Conservation (phyloP, 2,113 vertebrate species). For the Rynchops niger region DNA sequence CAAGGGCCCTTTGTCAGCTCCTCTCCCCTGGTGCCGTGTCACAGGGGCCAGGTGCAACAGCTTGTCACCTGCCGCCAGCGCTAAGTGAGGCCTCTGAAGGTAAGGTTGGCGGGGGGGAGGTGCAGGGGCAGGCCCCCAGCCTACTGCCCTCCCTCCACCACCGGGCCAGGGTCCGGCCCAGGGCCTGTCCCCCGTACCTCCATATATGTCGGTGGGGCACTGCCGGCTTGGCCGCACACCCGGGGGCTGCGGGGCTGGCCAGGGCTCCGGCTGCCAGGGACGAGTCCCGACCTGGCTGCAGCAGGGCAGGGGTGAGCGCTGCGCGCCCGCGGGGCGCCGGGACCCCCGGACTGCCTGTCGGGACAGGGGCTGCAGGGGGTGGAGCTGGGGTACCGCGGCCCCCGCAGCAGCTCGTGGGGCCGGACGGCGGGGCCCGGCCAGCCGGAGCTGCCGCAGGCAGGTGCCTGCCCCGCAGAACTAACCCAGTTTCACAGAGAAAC, state of each 20-base stretch:
- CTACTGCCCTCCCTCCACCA: neutral
- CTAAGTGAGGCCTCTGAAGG: neutral
- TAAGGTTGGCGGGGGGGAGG: neutral
- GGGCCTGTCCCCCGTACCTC: neutral
- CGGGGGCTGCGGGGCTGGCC: accelerated
- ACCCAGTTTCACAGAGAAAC: neutral
- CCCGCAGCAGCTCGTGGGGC: neutral
- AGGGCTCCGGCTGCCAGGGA: neutral
- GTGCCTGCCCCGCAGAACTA: neutral
- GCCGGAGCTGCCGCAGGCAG: neutral
- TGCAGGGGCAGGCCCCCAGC: neutral
- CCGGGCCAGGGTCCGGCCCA: accelerated
- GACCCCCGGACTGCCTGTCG: accelerated
- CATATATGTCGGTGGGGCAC: accelerated
- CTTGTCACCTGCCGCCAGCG: neutral
- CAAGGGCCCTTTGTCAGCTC: slow-evolving; percentile 49
- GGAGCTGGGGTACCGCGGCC: neutral
- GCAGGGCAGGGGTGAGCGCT: neutral
- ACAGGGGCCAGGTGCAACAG: neutral
- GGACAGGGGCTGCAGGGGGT: accelerated
- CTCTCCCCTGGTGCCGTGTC: neutral
- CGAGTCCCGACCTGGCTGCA: neutral
- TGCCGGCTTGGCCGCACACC: neutral
- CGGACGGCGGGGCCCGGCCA: accelerated
- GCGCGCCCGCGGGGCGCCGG: accelerated